Percentiles rank a stretch among this genome's conserved stretches.
phyloP scores from a whole-genome alignment of 2,113 vertebrate genomes.

The Leiothrix lutea region DNA sequence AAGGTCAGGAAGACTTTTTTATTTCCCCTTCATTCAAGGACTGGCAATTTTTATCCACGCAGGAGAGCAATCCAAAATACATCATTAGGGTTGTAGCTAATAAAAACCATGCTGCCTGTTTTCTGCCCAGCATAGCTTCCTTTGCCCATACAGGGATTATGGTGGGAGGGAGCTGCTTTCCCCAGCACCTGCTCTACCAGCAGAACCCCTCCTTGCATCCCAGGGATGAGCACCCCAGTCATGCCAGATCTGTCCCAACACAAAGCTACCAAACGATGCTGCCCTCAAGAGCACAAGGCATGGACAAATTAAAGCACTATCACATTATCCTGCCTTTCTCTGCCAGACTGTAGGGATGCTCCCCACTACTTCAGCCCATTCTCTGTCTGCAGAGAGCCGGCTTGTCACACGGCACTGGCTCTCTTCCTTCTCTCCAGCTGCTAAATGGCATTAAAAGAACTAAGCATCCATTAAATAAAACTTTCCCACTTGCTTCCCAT shows the following conservation, averaged over 20 bases:
- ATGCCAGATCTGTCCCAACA: background rate
- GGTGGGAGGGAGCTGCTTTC: background rate
- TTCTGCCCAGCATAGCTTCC: background rate
- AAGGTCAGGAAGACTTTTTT: constrained; percentile 38
- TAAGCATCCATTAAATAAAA: constrained; percentile 65
- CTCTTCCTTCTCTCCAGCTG: constrained; percentile 59
- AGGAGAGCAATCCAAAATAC: constrained; percentile 53
- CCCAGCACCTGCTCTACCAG: background rate
- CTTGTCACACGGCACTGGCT: constrained; percentile 7
- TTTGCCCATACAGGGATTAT: background rate
- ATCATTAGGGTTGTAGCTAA: constrained; percentile 44
- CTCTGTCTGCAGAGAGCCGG: background rate
- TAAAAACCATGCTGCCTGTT: background rate
- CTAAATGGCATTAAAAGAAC: constrained; percentile 66
- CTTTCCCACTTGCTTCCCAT: constrained; percentile 55
- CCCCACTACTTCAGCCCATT: background rate
- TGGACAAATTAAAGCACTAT: background rate
- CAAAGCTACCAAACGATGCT: background rate
- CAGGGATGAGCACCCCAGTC: accelerated
- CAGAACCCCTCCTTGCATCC: background rate
- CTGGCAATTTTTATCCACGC: constrained; percentile 55
- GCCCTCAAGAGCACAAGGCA: background rate
- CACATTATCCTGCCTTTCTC: background rate
- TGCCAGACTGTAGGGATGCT: background rate
- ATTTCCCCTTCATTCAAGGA: constrained; percentile 33